Evolutionary conservation across 2,113 vertebrate genomes (phyloP).

Genomic region (Aramus guarauna): DNA sequence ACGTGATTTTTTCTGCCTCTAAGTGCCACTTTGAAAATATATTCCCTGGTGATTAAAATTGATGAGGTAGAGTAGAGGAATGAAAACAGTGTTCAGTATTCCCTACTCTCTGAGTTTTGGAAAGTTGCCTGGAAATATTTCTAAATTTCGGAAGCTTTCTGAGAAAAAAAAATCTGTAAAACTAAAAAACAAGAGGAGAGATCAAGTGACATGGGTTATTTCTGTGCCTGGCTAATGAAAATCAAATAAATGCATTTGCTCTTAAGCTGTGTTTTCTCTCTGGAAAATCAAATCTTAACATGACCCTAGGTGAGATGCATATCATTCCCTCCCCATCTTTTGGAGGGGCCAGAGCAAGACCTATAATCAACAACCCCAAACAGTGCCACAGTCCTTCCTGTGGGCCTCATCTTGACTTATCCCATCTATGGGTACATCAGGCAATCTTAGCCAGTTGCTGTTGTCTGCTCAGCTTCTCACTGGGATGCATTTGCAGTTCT

Average conservation of each 20-base stretch:
- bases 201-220: background rate
- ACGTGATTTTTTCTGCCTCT: background rate
- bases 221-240: background rate
- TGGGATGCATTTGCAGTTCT: too few species aligned
- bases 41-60: constrained; percentile 19
- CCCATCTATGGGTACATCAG: background rate
- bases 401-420: background rate
- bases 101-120: constrained; percentile 7
- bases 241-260: background rate
- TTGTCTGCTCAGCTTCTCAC: too few species aligned
- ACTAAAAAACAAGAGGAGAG: background rate
- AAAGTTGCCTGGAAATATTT: constrained; percentile 24
- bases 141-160: constrained; percentile 15
- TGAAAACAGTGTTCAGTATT: background rate
- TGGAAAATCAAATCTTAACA: background rate
- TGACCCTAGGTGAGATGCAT: background rate
- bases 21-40: constrained; percentile 22
- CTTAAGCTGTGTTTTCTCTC: background rate
- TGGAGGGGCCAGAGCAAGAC: background rate
- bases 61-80: background rate
- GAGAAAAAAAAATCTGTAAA: background rate
- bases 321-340: background rate
- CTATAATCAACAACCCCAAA: background rate
- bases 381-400: background rate
- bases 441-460: too few species aligned